Evolutionary conservation across 2,888 invertebrate genomes (phyloP), one percentile per base, ranked within the genome.

Genomic region (Drosophila helvetica): DNA sequence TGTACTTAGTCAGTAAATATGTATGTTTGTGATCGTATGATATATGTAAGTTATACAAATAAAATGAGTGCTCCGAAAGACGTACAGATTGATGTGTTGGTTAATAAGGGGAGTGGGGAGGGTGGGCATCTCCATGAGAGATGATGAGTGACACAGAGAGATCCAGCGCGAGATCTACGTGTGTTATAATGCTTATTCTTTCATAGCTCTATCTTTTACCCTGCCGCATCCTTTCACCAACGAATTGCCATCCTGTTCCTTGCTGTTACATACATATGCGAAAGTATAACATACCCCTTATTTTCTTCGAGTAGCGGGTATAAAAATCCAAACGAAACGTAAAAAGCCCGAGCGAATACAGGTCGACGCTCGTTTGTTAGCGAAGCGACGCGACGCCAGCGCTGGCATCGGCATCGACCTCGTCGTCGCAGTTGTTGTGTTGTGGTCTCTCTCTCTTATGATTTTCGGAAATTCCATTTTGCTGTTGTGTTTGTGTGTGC

Each of bases 281-380:
- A n/a, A 2, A n/a, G 7, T 33, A 6, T 15, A 38, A n/a, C 6
- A 38, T 38, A n/a, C 38, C n/a, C 38, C 6, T 7, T 7, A n/a
- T 38, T 38, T 38, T 7, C 38, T 0, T 38, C n/a, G n/a, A 7
- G n/a, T 6, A 38, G 7, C 15, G 7, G 38, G 15, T 7, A 38
- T 38, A 52, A 17, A 57, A 61, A 61, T 77, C 76, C 88, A 79
- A 83, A 88, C 72, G 73, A 79, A 83, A 88, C 72, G 73, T 86
- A 85, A 83, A 83, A 83, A 87, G 86, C 88, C 88, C 83, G 82
- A 88, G 88, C 86, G 86, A 87, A 83, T 83, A 88, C 88, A 87
- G 86, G 83, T 83, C 83, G 83, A 87, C 88, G 83, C 83, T 87
- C 83, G 79, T 56, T 60, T 67, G 27, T 22, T 48, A 30, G 67